phyloP scores from a whole-genome alignment of 1,140 invertebrate genomes.

The Zaprionus ghesquierei region DNA sequence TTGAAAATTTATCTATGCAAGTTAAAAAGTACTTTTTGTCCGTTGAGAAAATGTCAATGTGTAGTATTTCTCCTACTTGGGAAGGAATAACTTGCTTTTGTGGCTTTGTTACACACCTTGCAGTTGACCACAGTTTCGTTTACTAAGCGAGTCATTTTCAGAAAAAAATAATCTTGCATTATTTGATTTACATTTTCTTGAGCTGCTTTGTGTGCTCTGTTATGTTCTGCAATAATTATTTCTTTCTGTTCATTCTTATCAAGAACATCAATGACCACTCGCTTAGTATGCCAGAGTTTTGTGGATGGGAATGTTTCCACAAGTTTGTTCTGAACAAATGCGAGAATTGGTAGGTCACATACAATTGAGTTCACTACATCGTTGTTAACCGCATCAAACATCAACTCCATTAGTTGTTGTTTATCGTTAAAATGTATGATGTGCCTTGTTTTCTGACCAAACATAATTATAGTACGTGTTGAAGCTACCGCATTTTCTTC shows the following conservation, averaged over 20 bases:
- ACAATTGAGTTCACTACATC: no score
- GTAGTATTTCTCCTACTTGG: conserved; percentile 30
- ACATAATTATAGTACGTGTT: no score
- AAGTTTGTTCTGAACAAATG: conserved; percentile 9
- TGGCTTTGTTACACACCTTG: conserved; percentile 20
- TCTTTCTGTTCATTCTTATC: conserved; percentile 3
- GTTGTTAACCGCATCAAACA: no score
- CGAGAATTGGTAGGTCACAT: conserved; percentile 15
- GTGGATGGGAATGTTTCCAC: conserved; percentile 6
- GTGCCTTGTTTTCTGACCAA: background rate
- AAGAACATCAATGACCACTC: conserved; percentile 1
- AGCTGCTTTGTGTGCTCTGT: conserved; percentile 20
- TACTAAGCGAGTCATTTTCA: conserved; percentile 29
- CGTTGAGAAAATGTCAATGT: conserved; percentile 32
- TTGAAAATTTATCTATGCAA: conserved; percentile 34
- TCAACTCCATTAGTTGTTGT: background rate
- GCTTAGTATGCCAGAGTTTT: conserved; percentile 14
- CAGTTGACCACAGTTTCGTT: conserved; percentile 31
- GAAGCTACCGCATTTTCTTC: conserved; percentile 6
- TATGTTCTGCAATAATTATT: conserved; percentile 12
- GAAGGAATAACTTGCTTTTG: conserved; percentile 32
- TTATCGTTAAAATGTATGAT: background rate
- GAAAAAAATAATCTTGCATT: conserved; percentile 35
- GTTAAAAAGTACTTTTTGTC: conserved; percentile 29
- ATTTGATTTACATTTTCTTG: conserved; percentile 36